Evolutionary conservation across 2,888 invertebrate species (phyloP), one percentile per base, ranked within the genome.

Genomic region (Philopedon plagiatum): DNA sequence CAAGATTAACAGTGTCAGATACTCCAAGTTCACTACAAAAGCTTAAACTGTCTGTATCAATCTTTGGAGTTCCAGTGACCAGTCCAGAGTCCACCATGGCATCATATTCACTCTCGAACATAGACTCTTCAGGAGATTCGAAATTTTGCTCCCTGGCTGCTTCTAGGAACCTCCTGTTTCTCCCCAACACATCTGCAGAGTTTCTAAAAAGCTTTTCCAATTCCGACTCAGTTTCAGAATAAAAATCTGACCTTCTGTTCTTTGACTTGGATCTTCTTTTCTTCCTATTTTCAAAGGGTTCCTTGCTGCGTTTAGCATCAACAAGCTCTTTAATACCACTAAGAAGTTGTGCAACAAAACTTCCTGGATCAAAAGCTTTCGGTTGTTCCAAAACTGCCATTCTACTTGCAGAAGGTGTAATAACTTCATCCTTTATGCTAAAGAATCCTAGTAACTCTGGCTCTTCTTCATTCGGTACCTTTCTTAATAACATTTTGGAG

Each of bases 371-470:
- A 9, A 44, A 37, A 5, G 34, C 4, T 15, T 67, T 73, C 13
- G 21, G 56, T 34, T 75, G 56, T 9, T 21, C 23, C 8, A 44
- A 29, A 11, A 46, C 37, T 7, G 51, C 70, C 46, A 60, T 73
- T 70, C 62, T 62, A 68, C 69, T 73, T 18, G 11, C 26, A 15
- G 68, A 11, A n/a, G 73, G 75, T 7, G 73, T 64, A 15, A 58
- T 26, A 23, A 46, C 9, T 68, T 79, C 78, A 46, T 71, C 71
- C 73, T 79, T 77, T 8, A 75, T 63, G 39, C 71, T 75, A 19
- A 76, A 75, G 57, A 80, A 80, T 15, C 79, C 79, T 34, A 79
- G 44, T 19, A 80, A 63, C 15, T 73, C 68, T 18, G 67, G 56
- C 19, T 67, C 58, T 13, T 71, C 63, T 8, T 68, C 66, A 8